Percentiles rank a stretch among this genome's conserved stretches.
phyloP scores from a whole-genome alignment of 2,113 vertebrate genomes.

The Lontra canadensis region DNA sequence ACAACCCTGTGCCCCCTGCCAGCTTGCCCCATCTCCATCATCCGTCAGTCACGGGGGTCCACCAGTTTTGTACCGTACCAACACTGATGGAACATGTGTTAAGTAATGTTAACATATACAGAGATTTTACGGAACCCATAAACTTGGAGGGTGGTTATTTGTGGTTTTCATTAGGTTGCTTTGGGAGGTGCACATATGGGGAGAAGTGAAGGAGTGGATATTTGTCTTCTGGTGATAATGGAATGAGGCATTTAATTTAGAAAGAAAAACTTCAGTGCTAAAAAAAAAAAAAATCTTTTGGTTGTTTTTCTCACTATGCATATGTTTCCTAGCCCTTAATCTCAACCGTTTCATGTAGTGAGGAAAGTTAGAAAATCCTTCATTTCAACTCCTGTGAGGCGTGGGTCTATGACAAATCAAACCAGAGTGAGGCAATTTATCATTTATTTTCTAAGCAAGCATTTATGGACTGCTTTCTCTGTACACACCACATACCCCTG shows the following conservation, averaged over 20 bases:
- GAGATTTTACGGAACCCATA: not conserved
- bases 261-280: not conserved
- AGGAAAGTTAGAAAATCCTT: slow-evolving; percentile 7
- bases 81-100: not conserved
- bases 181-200: not conserved
- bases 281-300: not conserved
- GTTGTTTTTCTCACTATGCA: not conserved
- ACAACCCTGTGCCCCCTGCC: not conserved
- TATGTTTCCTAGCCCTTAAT: not conserved
- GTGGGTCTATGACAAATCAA: not conserved
- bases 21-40: not conserved
- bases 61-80: not conserved
- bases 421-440: not conserved
- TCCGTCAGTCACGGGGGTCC: not conserved
- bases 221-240: not conserved
- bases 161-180: not conserved
- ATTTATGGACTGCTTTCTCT: not conserved
- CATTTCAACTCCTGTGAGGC: not conserved
- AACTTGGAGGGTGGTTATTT: not conserved
- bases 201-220: not conserved
- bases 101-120: not conserved
- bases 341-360: not conserved
- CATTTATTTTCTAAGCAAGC: not conserved
- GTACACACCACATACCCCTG: not conserved
- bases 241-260: slow-evolving; percentile 8